Evolutionary conservation across 2,113 vertebrate species (phyloP), one percentile per base, ranked within the genome.

Genomic region (Corythaixoides concolor): DNA sequence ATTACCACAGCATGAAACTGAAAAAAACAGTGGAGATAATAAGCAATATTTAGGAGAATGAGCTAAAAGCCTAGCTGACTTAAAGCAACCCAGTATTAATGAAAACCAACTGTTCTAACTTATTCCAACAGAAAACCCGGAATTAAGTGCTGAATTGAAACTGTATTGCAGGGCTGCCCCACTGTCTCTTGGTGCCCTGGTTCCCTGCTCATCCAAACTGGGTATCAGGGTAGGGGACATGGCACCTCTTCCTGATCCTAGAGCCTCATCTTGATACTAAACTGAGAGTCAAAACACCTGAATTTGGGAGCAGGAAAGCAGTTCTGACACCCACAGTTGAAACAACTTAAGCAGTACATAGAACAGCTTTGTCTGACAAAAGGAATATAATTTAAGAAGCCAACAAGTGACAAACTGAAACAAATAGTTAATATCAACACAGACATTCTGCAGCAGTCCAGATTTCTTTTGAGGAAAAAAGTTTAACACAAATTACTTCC

Each of bases 111-210:
- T 49, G 23, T 12, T 80, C 11, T 28, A 9, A 21, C 47, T 33
- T 53, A 23, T n/a, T 13, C 18, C 26, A 52, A 28, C 22, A 28
- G 32, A 72, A 24, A 39, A 24, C 6, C 27, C 69, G 78, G 12
- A 8, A 6, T 22, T 1, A 85, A 41, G 18, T 26, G 35, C 49
- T 30, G 18, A 52, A 26, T 32, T 64, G 32, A 43, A 79, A 62
- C 0, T 39, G 30, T 33, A 37, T 1, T 35, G 33, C 19, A 35
- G 78, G 52, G 41, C 59, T 80, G 33, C 23, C 45, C 10, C 4
- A 0, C 12, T 0, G 0, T 16, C 16, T 58, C 56, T 22, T 37
- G 9, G 27, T 43, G 28, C 28, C 12, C 16, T n/a, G 13, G 23
- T 26, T 68, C 52, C 13, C 39, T 52, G n/a, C 33, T 47, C 68